These are phyloP conservation scores for Sylvicola fuscatus DNA, from an alignment of 2,888 invertebrate species.

Conservation along the genomic window DNA sequence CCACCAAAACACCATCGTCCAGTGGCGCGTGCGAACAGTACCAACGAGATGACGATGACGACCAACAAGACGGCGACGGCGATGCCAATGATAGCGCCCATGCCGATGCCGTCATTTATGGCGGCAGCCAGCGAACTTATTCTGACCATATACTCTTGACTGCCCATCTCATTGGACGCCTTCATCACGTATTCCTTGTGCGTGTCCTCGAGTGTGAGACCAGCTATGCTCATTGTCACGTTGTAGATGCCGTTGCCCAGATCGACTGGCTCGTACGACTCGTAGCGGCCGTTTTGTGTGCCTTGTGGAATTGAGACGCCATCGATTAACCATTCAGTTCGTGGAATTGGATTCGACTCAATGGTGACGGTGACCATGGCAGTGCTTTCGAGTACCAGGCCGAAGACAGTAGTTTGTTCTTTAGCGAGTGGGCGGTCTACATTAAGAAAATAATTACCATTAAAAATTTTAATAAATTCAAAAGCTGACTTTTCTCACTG, in stretches of 20 bases:
- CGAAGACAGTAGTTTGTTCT: conserved; percentile 44
- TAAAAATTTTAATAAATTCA: too few relatives aligned
- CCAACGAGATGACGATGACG: conserved; percentile 43
- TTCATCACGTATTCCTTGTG: conserved; percentile 45
- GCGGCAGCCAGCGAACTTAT: conserved; percentile 48
- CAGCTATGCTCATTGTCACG: conserved; percentile 41
- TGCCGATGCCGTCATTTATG: conserved; percentile 44
- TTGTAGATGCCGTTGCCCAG: conserved; percentile 42
- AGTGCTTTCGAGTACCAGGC: conserved; percentile 47
- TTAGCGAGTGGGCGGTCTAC: conserved; percentile 43
- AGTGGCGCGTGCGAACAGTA: conserved; percentile 51
- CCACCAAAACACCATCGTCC: conserved; percentile 77
- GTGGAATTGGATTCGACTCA: conserved; percentile 47
- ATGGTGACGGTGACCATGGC: conserved; percentile 53
- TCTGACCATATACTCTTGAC: conserved; percentile 37
- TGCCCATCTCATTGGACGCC: conserved; percentile 47
- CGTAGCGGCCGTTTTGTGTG: conserved; percentile 17
- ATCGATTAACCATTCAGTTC: conserved; percentile 44
- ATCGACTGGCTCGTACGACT: conserved; percentile 18
- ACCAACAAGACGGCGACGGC: conserved; percentile 44
- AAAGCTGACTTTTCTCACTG: conserved; percentile 1
- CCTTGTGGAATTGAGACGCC: conserved; percentile 33
- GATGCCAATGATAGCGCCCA: conserved; percentile 59
- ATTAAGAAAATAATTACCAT: conserved; percentile 6
- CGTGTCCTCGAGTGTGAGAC: conserved; percentile 53